Evolutionary conservation across 2,888 invertebrate species (phyloP).

Genomic region (Cyaniris semiargus): DNA sequence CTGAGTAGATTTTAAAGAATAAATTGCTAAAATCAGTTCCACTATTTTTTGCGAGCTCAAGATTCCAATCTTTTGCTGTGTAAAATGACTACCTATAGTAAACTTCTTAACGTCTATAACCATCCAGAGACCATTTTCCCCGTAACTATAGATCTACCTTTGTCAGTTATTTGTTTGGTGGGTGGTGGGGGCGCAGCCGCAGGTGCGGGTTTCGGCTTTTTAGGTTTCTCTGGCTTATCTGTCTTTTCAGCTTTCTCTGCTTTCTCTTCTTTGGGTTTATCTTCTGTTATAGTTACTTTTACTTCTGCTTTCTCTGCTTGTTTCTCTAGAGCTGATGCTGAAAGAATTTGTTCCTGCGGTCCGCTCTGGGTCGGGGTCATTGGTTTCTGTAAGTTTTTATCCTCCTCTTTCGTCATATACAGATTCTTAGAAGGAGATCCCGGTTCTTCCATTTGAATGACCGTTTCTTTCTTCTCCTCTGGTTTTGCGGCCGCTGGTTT

Average conservation of each 20-base stretch:
- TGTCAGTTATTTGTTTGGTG: constrained; percentile 71
- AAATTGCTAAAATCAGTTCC: background rate
- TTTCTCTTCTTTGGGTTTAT: constrained; percentile 40
- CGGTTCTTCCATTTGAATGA: constrained; percentile 66
- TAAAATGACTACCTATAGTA: constrained; percentile 11
- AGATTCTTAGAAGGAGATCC: constrained; percentile 58
- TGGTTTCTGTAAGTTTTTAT: constrained; percentile 60
- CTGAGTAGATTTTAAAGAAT: background rate
- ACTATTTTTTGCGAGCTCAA: background rate
- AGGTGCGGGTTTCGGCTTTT: constrained; percentile 55
- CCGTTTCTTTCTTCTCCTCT: constrained; percentile 55
- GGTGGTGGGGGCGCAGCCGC: constrained; percentile 58
- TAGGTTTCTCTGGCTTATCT: constrained; percentile 46
- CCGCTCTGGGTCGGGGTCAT: constrained; percentile 62
- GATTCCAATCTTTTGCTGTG: background rate
- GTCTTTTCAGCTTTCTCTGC: constrained; percentile 45
- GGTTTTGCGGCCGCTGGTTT: constrained; percentile 51
- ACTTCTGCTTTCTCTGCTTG: constrained; percentile 51
- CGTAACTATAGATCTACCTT: constrained; percentile 86
- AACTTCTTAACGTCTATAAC: constrained; percentile 73
- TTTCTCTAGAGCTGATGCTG: constrained; percentile 61
- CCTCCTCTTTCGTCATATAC: constrained; percentile 64
- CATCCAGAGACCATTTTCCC: constrained; percentile 87
- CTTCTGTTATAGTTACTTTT: constrained; percentile 38
- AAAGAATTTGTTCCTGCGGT: constrained; percentile 64